A percentile compares a stretch with the other conserved stretches of the same genome.
phyloP scores from a whole-genome alignment of 2,113 vertebrate genomes.

The Dolichallabes microphthalmus region DNA sequence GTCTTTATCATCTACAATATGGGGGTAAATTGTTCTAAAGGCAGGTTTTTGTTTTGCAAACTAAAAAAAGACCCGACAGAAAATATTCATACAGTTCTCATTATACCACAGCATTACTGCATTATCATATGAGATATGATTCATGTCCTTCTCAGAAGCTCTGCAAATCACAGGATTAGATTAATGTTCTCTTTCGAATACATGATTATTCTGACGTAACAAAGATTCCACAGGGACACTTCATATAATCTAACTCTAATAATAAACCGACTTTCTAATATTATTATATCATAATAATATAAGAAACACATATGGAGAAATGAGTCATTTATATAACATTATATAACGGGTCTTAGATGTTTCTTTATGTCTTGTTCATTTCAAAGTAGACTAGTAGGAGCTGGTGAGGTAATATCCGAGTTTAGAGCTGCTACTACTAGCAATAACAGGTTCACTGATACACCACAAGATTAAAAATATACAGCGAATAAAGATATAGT shows the following conservation, averaged over 20 bases:
- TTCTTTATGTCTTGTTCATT: not conserved
- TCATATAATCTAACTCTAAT: not conserved
- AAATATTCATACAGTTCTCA: not conserved
- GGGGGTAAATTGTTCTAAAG: slow-evolving; percentile 9
- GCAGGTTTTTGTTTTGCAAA: not conserved
- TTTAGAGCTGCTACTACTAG: not conserved
- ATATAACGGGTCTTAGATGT: not conserved
- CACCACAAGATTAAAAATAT: not conserved
- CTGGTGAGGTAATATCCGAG: not conserved
- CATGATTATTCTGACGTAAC: not conserved
- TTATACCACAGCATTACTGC: not conserved
- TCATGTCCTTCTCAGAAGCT: not conserved
- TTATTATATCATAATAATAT: too few relatives aligned
- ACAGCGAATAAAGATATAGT: not conserved
- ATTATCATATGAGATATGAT: too few relatives aligned
- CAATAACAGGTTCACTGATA: not conserved
- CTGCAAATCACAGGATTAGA: not conserved
- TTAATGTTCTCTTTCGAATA: not conserved
- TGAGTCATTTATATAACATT: not conserved
- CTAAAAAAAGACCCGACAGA: not conserved
- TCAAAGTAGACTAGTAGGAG: not conserved
- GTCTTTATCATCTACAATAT: not conserved
- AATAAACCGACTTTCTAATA: not conserved
- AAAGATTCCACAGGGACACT: not conserved
- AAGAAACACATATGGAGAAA: not conserved